Percentiles rank a stretch among this genome's conserved stretches.
These are phyloP conservation scores for Ciona savignyi DNA, from an alignment of 23 tunicate genomes.

Conservation along the genomic window DNA sequence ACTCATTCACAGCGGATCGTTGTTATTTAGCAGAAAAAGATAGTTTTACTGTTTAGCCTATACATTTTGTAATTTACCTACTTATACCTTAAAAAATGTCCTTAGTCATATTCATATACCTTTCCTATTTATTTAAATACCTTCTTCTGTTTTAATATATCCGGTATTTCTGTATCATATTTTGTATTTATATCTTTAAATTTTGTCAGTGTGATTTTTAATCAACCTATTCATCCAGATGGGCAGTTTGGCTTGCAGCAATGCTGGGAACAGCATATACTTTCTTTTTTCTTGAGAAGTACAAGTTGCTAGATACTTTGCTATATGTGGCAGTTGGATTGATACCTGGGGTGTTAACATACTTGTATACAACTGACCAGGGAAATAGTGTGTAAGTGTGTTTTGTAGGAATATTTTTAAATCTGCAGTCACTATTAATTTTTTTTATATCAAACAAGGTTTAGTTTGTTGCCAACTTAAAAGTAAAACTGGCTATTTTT, in stretches of 20 bases:
- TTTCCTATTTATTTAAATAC: too few relatives aligned
- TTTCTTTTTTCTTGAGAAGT: slow-evolving; percentile 52
- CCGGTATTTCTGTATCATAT: neutral
- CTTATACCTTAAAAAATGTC: too few relatives aligned
- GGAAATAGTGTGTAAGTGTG: neutral
- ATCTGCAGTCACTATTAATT: neutral
- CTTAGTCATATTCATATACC: too few relatives aligned
- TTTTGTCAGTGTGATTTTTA: neutral
- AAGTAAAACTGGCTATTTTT: too few relatives aligned
- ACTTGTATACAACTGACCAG: neutral
- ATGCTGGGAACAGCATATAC: slow-evolving; percentile 47
- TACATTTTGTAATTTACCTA: too few relatives aligned
- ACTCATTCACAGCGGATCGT: too few relatives aligned
- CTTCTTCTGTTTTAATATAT: neutral
- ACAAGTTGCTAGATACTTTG: slow-evolving; percentile 68
- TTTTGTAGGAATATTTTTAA: too few relatives aligned
- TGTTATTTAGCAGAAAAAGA: too few relatives aligned
- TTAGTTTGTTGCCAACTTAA: too few relatives aligned
- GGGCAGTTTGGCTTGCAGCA: slow-evolving; percentile 76
- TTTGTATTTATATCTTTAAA: too few relatives aligned
- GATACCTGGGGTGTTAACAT: slow-evolving; percentile 35
- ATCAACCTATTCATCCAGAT: slow-evolving; percentile 19
- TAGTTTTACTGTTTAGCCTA: too few relatives aligned
- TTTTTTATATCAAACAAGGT: too few relatives aligned
- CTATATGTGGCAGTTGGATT: slow-evolving; percentile 71